Percentiles rank a stretch among this genome's conserved stretches.
Evolutionary conservation across 2,113 vertebrate genomes (phyloP).

Genomic region (Paralichthys olivaceus): DNA sequence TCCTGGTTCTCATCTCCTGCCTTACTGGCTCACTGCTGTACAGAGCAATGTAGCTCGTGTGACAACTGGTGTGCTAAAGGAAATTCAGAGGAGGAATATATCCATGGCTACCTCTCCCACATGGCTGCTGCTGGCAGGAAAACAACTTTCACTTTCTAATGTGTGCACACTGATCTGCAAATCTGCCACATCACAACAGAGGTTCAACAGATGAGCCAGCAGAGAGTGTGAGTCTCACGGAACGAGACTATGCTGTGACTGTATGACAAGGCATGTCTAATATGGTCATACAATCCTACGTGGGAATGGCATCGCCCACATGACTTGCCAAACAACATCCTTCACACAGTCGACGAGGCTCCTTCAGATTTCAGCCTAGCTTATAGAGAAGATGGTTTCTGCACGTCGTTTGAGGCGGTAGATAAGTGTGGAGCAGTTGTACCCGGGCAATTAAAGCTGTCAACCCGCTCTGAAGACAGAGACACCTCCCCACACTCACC

Average conservation of each 20-base stretch:
- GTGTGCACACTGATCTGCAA: constrained; percentile 27
- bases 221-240: constrained; percentile 16
- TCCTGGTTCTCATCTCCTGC: constrained; percentile 10
- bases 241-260: neutral
- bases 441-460: constrained; percentile 42
- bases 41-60: constrained; percentile 53
- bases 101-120: constrained; percentile 72
- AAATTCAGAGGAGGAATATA: constrained; percentile 50
- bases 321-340: constrained; percentile 43
- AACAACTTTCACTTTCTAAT: constrained; percentile 51
- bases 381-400: constrained; percentile 22
- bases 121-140: constrained; percentile 48
- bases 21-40: constrained; percentile 38
- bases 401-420: constrained; percentile 32
- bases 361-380: constrained; percentile 35
- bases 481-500: constrained; percentile 83
- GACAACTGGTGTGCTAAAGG: constrained; percentile 55
- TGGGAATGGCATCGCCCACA: constrained; percentile 32
- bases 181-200: constrained; percentile 51
- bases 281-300: neutral
- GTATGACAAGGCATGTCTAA: constrained; percentile 28
- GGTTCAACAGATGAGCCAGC: constrained; percentile 26
- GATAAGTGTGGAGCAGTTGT: constrained; percentile 64
- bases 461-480: constrained; percentile 31
- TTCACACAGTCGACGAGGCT: constrained; percentile 1